Conservation (phyloP, 1,140 invertebrate genomes). For the Aplysia californica region DNA sequence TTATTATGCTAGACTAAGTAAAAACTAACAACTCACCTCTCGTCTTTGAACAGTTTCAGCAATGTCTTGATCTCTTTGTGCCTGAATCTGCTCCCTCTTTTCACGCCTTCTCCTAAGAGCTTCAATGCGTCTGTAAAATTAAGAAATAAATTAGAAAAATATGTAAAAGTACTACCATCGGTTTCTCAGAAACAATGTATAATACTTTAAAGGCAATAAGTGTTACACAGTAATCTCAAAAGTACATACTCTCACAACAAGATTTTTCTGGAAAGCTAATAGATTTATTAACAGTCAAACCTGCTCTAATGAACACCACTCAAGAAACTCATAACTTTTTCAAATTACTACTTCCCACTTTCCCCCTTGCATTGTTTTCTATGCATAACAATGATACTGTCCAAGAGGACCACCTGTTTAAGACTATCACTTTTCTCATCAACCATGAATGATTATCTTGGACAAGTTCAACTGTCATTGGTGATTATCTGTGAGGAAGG, state of each 20-base stretch:
- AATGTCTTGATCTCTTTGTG: slow-evolving; percentile 45
- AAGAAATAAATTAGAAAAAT: neutral
- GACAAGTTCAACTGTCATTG: no score
- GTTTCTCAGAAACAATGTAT: no score
- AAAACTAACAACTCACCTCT: slow-evolving; percentile 55
- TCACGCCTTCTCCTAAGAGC: slow-evolving; percentile 52
- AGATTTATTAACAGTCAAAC: no score
- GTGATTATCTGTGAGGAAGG: no score
- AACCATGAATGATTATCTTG: no score
- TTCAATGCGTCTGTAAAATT: slow-evolving; percentile 36
- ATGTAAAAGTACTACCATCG: neutral
- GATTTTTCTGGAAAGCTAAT: neutral
- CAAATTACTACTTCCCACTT: no score
- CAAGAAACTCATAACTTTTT: neutral
- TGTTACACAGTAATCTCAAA: neutral
- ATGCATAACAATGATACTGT: no score
- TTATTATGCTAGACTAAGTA: no score
- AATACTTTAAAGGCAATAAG: neutral
- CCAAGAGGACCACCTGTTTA: no score
- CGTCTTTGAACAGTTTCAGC: slow-evolving; percentile 42
- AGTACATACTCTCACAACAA: neutral
- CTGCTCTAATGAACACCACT: no score
- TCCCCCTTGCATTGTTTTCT: no score
- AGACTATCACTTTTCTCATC: no score
- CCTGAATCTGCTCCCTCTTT: slow-evolving; percentile 45